Conservation (phyloP, 2,888 invertebrate genomes). For the Ophraella communa region DNA sequence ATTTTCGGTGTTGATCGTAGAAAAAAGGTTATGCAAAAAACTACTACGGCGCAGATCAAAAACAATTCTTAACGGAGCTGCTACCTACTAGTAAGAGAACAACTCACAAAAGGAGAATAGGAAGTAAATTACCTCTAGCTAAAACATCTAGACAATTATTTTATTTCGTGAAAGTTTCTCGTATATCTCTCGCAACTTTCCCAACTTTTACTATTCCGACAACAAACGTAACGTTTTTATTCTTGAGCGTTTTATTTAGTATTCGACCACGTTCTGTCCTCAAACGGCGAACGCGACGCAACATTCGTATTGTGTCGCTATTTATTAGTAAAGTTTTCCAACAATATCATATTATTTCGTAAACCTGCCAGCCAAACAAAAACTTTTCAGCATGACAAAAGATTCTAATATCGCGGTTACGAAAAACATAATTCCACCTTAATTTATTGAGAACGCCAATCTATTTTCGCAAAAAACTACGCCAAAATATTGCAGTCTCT, state of each 20-base stretch:
- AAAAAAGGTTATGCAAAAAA: too few species aligned
- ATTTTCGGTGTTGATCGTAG: too few species aligned
- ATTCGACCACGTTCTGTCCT: slow-evolving; percentile 22
- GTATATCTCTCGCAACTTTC: slow-evolving; percentile 8
- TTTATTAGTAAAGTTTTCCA: slow-evolving; percentile 45
- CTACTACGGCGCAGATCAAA: too few species aligned
- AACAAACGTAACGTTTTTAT: slow-evolving; percentile 12
- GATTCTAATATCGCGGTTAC: slow-evolving; percentile 37
- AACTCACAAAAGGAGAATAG: too few species aligned
- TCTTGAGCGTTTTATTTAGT: slow-evolving; percentile 21
- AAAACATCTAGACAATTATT: neutral
- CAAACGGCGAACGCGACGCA: slow-evolving; percentile 24
- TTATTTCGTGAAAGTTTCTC: slow-evolving; percentile 2
- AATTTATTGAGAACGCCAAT: slow-evolving; percentile 37
- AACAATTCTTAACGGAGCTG: too few species aligned
- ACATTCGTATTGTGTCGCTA: slow-evolving; percentile 37
- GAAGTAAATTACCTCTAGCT: too few species aligned
- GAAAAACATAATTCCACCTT: slow-evolving; percentile 34
- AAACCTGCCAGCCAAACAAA: slow-evolving; percentile 36
- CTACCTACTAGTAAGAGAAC: too few species aligned
- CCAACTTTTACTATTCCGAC: slow-evolving; percentile 3
- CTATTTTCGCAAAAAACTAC: slow-evolving; percentile 7
- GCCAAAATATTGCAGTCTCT: neutral
- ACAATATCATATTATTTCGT: slow-evolving; percentile 34
- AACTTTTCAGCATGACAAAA: slow-evolving; percentile 37